Base-by-base conservation (phyloP, 2,888 invertebrate genomes). In the Nebria brevicollis region DNA sequence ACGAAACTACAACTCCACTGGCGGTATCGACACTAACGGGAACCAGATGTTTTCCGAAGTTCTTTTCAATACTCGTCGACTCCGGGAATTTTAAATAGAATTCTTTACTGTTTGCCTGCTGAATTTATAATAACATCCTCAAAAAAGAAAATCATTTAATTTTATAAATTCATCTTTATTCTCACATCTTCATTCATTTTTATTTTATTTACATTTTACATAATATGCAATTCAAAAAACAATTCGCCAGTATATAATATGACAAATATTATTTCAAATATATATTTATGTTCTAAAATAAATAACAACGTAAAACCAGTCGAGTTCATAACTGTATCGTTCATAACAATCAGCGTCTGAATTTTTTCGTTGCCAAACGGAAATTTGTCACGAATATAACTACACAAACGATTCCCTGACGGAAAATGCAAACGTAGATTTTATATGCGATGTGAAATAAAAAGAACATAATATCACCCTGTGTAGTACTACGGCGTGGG, bases 321-420 rank as follows among this genome's bases (percentile, higher is more conserved):
- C 25, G 73, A 64, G 77, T 77, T 72, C 72, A 77, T 72, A 77
- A 68, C 66, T 54, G 72, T 34, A 73, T 78, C 77, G 72, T 78
- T 78, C 72, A 78, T 78, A 78, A 78, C 64, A 78, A 78, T 78
- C 78, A 66, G 73, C 42, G 73, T 78, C 73, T 78, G n/a, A n/a
- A 73, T 41, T n/a, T 78, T 65, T 78, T 78, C 64, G 72, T 78
- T 78, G 70, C 8, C 34, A 72, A 65, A 73, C 64, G 34, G 42
- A 78, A 73, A 78, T 78, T 78, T 78, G 78, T 78, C 72, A 73
- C 66, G 73, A 78, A 41, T 65, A 64, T 20, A 68, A 26, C 25
- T 20, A 76, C 68, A 42, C 26, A 75, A 75, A 42, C 15, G 76
- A 77, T 43, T n/a, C 65, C 13, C 72, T 73, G 73, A 4, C n/a